Evolutionary conservation across 2,888 invertebrate genomes (phyloP).

Genomic region (Odontocolon sp.): DNA sequence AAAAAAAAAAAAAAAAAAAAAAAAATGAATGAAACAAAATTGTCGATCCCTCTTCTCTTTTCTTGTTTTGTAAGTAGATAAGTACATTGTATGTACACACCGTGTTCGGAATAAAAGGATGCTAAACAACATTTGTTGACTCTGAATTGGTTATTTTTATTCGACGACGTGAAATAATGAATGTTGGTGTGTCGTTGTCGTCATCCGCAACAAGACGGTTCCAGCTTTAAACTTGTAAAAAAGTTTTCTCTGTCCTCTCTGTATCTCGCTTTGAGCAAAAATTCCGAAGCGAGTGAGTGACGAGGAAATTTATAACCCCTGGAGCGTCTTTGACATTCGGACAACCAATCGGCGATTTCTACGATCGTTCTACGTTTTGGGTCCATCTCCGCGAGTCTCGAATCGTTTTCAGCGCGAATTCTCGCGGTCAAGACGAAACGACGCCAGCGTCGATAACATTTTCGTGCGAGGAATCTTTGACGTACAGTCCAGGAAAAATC

Average conservation of each 20-base stretch:
- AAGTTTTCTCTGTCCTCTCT: constrained; percentile 82
- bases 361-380: constrained; percentile 73
- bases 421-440: constrained; percentile 57
- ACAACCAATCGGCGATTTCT: constrained; percentile 77
- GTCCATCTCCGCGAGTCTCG: constrained; percentile 66
- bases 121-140: constrained; percentile 41
- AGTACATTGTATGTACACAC: constrained; percentile 69
- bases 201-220: constrained; percentile 62
- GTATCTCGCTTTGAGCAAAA: constrained; percentile 82
- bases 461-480: constrained; percentile 64
- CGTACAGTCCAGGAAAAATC: constrained; percentile 50
- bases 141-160: constrained; percentile 16
- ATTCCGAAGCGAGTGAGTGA: constrained; percentile 81
- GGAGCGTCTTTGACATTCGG: constrained; percentile 80
- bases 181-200: background rate
- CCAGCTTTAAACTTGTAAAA: constrained; percentile 79
- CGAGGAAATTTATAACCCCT: constrained; percentile 78
- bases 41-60: constrained; percentile 8
- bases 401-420: constrained; percentile 54
- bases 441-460: constrained; percentile 67
- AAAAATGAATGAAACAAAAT: constrained; percentile 2
- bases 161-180: constrained; percentile 8
- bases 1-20: constrained; percentile 40
- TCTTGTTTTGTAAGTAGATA: constrained; percentile 46
- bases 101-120: constrained; percentile 71